Evolutionary conservation across 2,888 invertebrate species (phyloP).

Genomic region (Polyommatus iphigenia): DNA sequence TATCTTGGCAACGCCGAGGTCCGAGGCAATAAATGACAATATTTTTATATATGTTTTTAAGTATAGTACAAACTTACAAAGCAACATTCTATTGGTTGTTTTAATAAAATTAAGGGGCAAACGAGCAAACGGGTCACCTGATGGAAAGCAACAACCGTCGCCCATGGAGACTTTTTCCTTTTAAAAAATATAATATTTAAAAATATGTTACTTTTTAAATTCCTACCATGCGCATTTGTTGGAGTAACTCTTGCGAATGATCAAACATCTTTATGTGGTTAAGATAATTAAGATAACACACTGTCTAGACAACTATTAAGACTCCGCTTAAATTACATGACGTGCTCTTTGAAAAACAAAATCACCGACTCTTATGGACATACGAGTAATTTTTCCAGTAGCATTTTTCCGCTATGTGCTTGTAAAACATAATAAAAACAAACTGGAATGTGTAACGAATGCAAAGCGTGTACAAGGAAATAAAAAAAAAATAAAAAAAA

Average conservation of each 20-base stretch:
- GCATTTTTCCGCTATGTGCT: background rate
- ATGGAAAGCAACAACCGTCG: too few relatives aligned
- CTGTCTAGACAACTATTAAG: slow-evolving; percentile 18
- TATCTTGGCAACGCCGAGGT: background rate
- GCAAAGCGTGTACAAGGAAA: slow-evolving; percentile 7
- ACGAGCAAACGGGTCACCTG: too few relatives aligned
- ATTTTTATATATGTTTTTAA: background rate
- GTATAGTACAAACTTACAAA: background rate
- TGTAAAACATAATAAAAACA: background rate
- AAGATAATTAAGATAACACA: background rate
- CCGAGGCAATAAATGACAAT: background rate
- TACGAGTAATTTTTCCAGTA: slow-evolving; percentile 2
- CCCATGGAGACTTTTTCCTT: background rate
- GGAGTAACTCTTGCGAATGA: background rate
- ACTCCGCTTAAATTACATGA: background rate
- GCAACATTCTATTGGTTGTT: background rate
- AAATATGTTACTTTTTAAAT: too few relatives aligned
- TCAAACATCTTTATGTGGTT: slow-evolving; percentile 7
- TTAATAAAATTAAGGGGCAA: background rate
- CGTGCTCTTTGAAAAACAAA: background rate
- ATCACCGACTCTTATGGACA: background rate
- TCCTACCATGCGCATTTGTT: background rate
- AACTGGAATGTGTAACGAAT: background rate
- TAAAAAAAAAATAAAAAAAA: slow-evolving; percentile 4
- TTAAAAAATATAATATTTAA: too few relatives aligned